Percentiles rank a stretch among this genome's conserved stretches.
Conservation (phyloP, 2,113 vertebrate species). For the Callipepla californica region DNA sequence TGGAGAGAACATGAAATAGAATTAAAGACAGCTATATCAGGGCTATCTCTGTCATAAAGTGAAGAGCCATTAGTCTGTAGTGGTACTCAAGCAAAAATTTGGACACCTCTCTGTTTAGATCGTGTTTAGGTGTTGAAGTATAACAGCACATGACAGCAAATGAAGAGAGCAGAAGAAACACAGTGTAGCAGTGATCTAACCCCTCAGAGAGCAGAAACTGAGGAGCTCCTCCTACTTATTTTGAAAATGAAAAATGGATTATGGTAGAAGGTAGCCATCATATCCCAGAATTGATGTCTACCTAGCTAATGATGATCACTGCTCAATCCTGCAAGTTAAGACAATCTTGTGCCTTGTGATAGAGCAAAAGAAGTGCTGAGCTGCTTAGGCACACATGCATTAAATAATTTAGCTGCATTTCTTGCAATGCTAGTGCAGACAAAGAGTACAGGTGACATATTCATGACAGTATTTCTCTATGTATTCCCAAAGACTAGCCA, state of each 20-base stretch:
- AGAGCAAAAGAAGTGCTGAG: background rate
- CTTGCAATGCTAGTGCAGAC: fast-evolving
- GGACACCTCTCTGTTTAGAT: background rate
- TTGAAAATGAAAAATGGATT: background rate
- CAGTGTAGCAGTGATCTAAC: background rate
- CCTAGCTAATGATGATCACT: background rate
- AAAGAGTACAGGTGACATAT: fast-evolving
- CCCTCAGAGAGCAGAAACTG: background rate
- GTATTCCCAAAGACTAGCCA: background rate
- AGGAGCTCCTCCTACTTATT: background rate
- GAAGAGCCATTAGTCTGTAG: background rate
- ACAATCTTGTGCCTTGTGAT: background rate
- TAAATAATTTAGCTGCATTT: background rate
- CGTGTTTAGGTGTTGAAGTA: fast-evolving
- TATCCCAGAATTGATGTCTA: background rate
- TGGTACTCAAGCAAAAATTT: background rate
- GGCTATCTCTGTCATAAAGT: background rate
- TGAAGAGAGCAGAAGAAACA: background rate
- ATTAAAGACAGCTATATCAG: background rate
- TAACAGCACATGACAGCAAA: background rate
- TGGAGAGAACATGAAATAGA: background rate
- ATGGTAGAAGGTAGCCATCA: background rate
- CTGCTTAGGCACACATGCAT: background rate
- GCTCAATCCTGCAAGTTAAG: background rate
- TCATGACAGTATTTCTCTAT: background rate